Evolutionary conservation across 2,797 vertebrate species (phyloP).

Genomic region (Miichthys miiuy): DNA sequence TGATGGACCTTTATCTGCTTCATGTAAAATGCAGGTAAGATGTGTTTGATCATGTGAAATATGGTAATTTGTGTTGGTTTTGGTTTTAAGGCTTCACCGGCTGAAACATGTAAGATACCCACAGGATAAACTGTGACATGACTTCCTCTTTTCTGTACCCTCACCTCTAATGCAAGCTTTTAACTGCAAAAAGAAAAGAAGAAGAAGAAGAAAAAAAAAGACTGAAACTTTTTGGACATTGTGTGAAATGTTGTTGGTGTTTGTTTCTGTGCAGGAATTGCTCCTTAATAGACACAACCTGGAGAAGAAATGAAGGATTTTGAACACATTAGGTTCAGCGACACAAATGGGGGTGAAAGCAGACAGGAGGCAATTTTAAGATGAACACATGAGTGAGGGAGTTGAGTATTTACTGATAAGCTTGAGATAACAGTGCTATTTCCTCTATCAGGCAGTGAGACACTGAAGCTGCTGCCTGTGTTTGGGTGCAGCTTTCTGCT

Average conservation of each 20-base stretch:
- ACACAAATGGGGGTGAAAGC: background rate
- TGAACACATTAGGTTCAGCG: background rate
- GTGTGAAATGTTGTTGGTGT: too few species aligned
- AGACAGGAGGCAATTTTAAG: background rate
- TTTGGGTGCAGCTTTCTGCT: background rate
- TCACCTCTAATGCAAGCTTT: background rate
- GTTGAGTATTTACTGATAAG: background rate
- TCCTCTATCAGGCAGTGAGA: background rate
- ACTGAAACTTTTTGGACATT: too few species aligned
- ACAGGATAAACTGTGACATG: background rate
- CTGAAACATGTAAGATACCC: background rate
- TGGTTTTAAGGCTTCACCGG: background rate
- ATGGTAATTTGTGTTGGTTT: background rate
- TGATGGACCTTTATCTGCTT: constrained; percentile 49
- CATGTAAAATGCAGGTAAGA: constrained; percentile 61
- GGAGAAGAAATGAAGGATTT: background rate
- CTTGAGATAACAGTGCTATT: background rate
- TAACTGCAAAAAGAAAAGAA: background rate
- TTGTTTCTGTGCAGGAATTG: too few species aligned
- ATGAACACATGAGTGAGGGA: constrained; percentile 1
- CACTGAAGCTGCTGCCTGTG: background rate
- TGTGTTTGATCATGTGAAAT: constrained; percentile 9
- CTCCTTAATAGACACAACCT: background rate
- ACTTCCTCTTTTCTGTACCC: background rate
- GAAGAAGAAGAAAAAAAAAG: too few species aligned